Evolutionary conservation across 2,113 vertebrate species (phyloP).

Genomic region (Asarcornis scutulata): DNA sequence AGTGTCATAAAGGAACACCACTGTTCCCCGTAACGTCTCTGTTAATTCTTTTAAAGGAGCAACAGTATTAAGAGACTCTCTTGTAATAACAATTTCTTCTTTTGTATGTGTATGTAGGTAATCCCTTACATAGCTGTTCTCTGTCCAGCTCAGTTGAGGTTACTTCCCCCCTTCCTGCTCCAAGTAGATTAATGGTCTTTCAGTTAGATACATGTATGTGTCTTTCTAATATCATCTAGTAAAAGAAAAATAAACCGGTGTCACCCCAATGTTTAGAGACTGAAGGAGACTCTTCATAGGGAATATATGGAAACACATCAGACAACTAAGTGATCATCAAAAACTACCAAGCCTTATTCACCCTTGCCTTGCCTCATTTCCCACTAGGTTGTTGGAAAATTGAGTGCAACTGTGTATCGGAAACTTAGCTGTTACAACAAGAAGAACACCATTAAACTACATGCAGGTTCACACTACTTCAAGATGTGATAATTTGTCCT

Average conservation of each 20-base stretch:
- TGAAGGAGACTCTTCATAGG: background rate
- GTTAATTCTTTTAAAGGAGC: background rate
- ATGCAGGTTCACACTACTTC: background rate
- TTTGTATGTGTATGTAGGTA: background rate
- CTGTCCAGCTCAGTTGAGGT: background rate
- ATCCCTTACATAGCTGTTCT: background rate
- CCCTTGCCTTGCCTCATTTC: constrained; percentile 8
- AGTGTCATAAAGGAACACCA: background rate
- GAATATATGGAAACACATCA: background rate
- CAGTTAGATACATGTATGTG: background rate
- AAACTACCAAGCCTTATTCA: background rate
- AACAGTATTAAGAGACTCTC: background rate
- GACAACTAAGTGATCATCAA: background rate
- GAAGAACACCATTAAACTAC: background rate
- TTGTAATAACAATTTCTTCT: background rate
- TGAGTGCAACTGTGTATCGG: background rate
- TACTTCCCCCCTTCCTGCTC: background rate
- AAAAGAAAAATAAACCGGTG: background rate
- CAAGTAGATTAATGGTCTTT: background rate
- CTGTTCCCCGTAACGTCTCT: background rate
- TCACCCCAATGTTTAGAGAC: background rate
- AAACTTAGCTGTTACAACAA: background rate
- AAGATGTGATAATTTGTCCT: background rate
- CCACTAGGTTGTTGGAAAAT: background rate
- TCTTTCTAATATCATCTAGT: background rate